Evolutionary conservation across 2,113 vertebrate species (phyloP), one percentile per base, ranked within the genome.

Genomic region (Labeo rohita): DNA sequence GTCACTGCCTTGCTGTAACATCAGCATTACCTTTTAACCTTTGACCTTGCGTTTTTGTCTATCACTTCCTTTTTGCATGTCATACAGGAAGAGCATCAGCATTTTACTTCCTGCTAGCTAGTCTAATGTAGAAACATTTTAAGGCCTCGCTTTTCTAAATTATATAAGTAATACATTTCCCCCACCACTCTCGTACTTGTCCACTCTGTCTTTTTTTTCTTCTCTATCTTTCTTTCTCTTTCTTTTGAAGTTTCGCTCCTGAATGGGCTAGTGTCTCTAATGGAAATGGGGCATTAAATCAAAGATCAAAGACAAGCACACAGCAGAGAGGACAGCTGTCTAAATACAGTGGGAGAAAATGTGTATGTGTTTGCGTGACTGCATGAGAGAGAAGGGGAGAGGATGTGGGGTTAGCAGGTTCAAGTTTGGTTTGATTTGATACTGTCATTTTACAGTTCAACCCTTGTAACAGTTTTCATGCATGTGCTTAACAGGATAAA

Each of bases 381-480:
- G 65, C 9, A 21, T 47, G 56, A 52, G 65, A 12, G 75, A 80
- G 23, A 56, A 36, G 43, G 70, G 36, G 43, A 74, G 56, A 96
- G 96, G 95, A 95, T 96, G 95, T 95, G 65, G 87, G 87, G 80
- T 54, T 85, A 70, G 76, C 74, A 73, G 65, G 78, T 83, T 83
- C 43, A 73, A 73, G 49, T 54, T 83, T 73, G 81, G 81, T 73
- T 54, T 73, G 34, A 77, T 77, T 49, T 68, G 47, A 82, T 68
- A 66, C 43, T 65, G 43, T 47, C n/a, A 23, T 34, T 66, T 23
- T 82, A 50, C 23, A 50, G 23, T 70, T 12, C 28, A 36, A 68
- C 47, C 80, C 47, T 68, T 21, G 80, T 49, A 68, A 82, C 61
- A 68, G 15, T 52, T 82, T 76, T 76, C 74, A 76, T 34, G 74